A percentile compares a stretch with the other conserved stretches of the same genome.
These are phyloP conservation scores for Ctenomys sociabilis DNA, from an alignment of 2,113 vertebrate genomes.

Conservation along the genomic window DNA sequence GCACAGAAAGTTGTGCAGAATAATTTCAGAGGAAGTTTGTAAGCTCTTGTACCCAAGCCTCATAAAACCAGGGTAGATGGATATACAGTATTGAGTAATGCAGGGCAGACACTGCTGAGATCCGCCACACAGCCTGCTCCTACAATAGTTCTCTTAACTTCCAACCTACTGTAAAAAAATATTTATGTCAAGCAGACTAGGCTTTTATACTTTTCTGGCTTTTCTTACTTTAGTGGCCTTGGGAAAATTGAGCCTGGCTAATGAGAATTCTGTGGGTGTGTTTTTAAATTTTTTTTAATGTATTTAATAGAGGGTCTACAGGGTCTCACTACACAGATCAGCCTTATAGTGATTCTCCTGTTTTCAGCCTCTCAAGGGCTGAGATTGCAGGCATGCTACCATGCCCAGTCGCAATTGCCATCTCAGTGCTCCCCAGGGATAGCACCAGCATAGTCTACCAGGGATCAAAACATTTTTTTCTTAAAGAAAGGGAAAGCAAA, in stretches of 20 bases:
- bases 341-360: too few species aligned
- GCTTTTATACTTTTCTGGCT: background rate
- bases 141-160: background rate
- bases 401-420: too few species aligned
- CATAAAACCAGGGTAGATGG: background rate
- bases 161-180: background rate
- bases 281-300: background rate
- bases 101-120: rapidly evolving
- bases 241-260: background rate
- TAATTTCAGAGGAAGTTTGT: background rate
- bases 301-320: too few species aligned
- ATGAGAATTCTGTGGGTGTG: background rate
- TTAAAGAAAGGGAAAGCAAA: too few species aligned
- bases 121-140: background rate
- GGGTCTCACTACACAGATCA: too few species aligned
- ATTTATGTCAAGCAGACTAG: background rate
- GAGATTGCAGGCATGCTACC: too few species aligned
- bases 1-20: background rate
- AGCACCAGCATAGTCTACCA: too few species aligned
- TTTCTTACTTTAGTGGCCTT: background rate
- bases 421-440: too few species aligned
- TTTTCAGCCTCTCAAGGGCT: too few species aligned
- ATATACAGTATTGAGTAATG: rapidly evolving
- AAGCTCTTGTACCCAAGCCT: background rate
- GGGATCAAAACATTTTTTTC: too few species aligned